Percentiles rank a stretch among this genome's conserved stretches.
These are phyloP conservation scores for Malurus elegans DNA, from an alignment of 2,113 vertebrate genomes.

Conservation along the genomic window DNA sequence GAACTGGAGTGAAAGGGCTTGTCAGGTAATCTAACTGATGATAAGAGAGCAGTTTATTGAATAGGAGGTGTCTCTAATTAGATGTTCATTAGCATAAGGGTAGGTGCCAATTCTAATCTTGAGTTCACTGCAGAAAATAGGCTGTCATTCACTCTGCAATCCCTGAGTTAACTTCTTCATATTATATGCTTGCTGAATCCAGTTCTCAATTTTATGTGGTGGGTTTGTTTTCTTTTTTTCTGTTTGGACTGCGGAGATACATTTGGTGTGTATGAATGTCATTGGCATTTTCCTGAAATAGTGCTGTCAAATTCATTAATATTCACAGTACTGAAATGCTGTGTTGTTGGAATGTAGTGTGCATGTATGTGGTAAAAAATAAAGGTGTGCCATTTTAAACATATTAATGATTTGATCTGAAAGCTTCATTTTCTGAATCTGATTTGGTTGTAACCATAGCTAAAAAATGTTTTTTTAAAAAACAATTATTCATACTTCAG, in stretches of 20 bases:
- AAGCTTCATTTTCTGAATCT: background rate
- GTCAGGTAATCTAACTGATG: constrained; percentile 83
- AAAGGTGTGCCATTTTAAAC: background rate
- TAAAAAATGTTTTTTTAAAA: background rate
- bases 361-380: background rate
- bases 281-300: background rate
- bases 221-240: background rate
- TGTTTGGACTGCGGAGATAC: background rate
- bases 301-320: background rate
- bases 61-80: constrained; percentile 82
- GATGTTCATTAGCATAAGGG: constrained; percentile 77
- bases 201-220: background rate
- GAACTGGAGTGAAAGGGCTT: constrained; percentile 79
- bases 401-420: background rate
- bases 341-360: background rate
- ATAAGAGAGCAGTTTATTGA: constrained; percentile 76
- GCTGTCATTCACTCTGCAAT: constrained; percentile 59
- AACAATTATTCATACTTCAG: background rate
- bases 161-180: constrained; percentile 7
- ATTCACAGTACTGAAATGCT: background rate
- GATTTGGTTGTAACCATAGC: background rate
- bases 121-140: constrained; percentile 50
- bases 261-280: background rate
- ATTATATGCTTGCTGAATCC: background rate
- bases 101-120: constrained; percentile 72